Evolutionary conservation across 2,888 invertebrate genomes (phyloP).

Genomic region (Luperina nickerlii): DNA sequence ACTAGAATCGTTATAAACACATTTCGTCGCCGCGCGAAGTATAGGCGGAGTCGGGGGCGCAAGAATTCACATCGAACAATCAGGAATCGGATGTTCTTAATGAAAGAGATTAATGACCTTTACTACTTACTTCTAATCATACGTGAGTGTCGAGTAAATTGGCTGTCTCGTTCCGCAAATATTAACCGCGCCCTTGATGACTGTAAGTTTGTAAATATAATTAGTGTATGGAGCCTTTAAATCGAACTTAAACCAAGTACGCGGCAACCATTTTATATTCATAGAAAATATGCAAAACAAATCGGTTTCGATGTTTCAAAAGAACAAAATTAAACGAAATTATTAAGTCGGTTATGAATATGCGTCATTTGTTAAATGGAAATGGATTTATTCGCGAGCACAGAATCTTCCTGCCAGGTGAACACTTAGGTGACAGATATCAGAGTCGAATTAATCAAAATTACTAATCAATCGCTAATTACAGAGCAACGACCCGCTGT

Average conservation of each 20-base stretch:
- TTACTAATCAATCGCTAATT: conserved; percentile 64
- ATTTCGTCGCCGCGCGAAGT: conserved; percentile 84
- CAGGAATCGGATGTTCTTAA: conserved; percentile 78
- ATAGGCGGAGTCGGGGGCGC: conserved; percentile 79
- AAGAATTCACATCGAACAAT: conserved; percentile 73
- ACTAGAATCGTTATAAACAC: conserved; percentile 85
- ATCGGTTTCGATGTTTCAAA: conserved; percentile 49
- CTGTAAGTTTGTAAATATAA: conserved; percentile 36
- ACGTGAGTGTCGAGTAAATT: conserved; percentile 50
- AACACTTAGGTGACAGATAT: conserved; percentile 51
- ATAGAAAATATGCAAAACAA: conserved; percentile 59
- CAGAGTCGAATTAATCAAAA: conserved; percentile 56
- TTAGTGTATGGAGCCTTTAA: conserved; percentile 22
- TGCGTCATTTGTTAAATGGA: conserved; percentile 39
- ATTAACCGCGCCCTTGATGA: conserved; percentile 53
- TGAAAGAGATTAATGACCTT: conserved; percentile 73
- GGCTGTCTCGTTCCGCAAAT: conserved; percentile 48
- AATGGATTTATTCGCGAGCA: conserved; percentile 16
- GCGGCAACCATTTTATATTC: conserved; percentile 49
- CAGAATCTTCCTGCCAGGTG: conserved; percentile 7
- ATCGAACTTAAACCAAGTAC: conserved; percentile 34
- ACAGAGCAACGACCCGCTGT: conserved; percentile 62
- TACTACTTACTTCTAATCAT: conserved; percentile 57
- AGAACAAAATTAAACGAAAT: conserved; percentile 38
- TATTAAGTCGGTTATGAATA: conserved; percentile 37